These are phyloP conservation scores for Vimba vimba DNA, from an alignment of 2,113 vertebrate genomes.

Conservation along the genomic window DNA sequence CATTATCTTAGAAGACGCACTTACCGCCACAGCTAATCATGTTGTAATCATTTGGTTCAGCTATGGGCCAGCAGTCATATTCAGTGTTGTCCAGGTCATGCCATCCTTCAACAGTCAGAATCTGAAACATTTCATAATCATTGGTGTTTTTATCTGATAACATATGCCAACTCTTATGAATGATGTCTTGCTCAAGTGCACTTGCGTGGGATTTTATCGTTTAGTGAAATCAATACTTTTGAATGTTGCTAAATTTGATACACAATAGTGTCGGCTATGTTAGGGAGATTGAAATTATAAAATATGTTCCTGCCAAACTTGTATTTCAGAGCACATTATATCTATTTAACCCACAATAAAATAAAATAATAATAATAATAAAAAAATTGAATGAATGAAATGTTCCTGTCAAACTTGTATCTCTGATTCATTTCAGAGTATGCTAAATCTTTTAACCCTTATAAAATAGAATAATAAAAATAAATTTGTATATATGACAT, in stretches of 20 bases:
- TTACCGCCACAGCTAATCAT: conserved; percentile 76
- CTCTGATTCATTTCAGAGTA: no score
- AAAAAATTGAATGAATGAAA: no score
- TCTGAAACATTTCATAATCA: conserved; percentile 17
- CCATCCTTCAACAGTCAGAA: conserved; percentile 70
- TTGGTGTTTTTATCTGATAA: background rate
- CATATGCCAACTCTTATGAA: background rate
- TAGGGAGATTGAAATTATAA: background rate
- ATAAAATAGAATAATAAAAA: no score
- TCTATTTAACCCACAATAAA: no score
- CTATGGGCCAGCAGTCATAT: conserved; percentile 78
- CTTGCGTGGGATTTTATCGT: no score
- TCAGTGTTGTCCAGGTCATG: conserved; percentile 78
- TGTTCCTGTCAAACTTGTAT: no score
- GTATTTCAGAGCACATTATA: no score
- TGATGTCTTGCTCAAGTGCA: background rate
- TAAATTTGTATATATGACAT: no score
- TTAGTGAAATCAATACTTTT: background rate
- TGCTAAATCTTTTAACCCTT: no score
- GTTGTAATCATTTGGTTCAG: conserved; percentile 74
- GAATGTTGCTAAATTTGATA: background rate
- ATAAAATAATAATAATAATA: no score
- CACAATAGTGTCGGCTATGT: background rate
- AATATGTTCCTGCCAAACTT: background rate
- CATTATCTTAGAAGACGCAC: conserved; percentile 25